These are phyloP conservation scores for Anguilla pacifica DNA, from an alignment of 2,797 vertebrate species.

Conservation along the genomic window DNA sequence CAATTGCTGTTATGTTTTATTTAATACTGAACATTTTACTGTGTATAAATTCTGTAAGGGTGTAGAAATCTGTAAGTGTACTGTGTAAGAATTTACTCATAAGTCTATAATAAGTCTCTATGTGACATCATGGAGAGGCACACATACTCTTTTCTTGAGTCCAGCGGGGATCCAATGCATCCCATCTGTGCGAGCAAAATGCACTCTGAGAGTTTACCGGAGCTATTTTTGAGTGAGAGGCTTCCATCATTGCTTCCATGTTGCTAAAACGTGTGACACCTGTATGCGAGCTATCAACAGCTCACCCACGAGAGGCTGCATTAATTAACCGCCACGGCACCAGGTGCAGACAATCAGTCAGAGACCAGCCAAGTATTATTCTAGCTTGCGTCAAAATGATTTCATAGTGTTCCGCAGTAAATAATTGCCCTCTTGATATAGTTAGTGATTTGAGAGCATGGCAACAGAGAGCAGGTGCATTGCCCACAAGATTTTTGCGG, in stretches of 20 bases:
- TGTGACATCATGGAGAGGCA: too few relatives aligned
- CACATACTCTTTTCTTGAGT: background rate
- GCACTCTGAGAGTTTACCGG: background rate
- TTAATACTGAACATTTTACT: too few relatives aligned
- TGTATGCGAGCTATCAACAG: background rate
- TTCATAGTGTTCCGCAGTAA: constrained; percentile 7
- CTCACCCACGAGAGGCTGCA: background rate
- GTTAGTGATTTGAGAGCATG: background rate
- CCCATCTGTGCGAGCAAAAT: background rate
- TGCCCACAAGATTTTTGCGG: background rate
- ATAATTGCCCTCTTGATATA: background rate
- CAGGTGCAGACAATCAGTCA: constrained; percentile 11
- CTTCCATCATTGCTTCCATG: background rate
- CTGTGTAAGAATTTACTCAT: background rate
- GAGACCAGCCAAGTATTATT: background rate
- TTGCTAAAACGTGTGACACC: background rate
- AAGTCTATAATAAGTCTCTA: background rate
- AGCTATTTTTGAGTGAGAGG: background rate
- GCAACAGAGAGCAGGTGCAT: constrained; percentile 13
- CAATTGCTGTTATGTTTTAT: too few relatives aligned
- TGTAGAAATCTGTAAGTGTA: too few relatives aligned
- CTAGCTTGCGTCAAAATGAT: background rate
- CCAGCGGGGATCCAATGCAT: background rate
- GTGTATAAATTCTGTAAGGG: too few relatives aligned
- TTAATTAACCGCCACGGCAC: background rate